Conservation (phyloP, 2,797 vertebrate species). For the Tenualosa thibaudeaui region DNA sequence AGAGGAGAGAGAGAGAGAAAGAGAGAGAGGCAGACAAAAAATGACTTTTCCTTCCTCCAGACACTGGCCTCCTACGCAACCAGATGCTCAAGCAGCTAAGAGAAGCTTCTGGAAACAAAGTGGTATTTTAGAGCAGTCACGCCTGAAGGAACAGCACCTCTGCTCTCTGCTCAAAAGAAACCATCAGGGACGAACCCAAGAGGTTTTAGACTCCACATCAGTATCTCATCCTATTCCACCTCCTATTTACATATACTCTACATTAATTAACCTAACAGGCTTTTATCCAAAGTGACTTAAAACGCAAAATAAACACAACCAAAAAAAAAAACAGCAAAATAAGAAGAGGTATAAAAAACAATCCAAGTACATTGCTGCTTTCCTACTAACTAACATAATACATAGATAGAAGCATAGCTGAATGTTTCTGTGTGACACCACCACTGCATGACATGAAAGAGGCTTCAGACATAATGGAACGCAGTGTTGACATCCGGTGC, state of each 20-base stretch:
- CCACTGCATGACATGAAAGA: neutral
- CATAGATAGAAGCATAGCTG: neutral
- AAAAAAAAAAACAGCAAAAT: neutral
- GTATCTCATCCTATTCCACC: neutral
- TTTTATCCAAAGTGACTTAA: neutral
- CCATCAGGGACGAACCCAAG: neutral
- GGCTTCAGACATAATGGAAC: neutral
- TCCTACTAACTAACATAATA: neutral
- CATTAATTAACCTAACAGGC: slow-evolving; percentile 7
- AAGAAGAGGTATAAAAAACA: neutral
- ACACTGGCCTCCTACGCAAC: slow-evolving; percentile 6
- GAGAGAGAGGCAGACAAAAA: neutral
- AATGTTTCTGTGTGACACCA: neutral
- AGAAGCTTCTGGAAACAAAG: slow-evolving; percentile 28
- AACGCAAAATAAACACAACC: neutral
- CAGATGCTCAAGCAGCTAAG: neutral
- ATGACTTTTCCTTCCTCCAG: neutral
- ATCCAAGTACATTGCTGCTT: neutral
- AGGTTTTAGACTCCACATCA: neutral
- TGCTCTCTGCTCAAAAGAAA: neutral
- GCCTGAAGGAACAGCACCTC: neutral
- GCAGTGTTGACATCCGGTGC: neutral
- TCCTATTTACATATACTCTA: neutral
- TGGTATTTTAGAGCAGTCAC: slow-evolving; percentile 43
- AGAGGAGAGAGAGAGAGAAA: neutral